phyloP scores from a whole-genome alignment of 2,797 vertebrate species.

The Spinibarbus caldwelli region DNA sequence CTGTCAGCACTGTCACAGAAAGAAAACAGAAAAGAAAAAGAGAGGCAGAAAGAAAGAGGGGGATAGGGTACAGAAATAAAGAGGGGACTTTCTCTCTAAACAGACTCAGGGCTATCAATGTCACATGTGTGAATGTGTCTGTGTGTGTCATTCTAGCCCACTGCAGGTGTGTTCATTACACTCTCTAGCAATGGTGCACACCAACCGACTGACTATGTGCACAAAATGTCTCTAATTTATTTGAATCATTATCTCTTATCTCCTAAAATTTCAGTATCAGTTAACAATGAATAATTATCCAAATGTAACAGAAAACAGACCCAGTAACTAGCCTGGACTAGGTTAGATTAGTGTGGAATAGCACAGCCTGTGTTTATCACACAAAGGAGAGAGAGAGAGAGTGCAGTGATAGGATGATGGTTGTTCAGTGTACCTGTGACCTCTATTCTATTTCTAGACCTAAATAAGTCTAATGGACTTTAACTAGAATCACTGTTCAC shows the following conservation, averaged over 20 bases:
- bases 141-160: slow-evolving; percentile 29
- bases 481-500: slow-evolving; percentile 20
- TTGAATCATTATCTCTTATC: neutral
- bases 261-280: neutral
- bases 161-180: slow-evolving; percentile 34
- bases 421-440: slow-evolving; percentile 21
- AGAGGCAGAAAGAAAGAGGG: slow-evolving; percentile 43
- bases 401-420: neutral
- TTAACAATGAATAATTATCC: neutral
- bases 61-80: slow-evolving; percentile 47
- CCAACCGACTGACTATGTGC: neutral
- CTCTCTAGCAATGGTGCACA: neutral
- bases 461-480: slow-evolving; percentile 46
- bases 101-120: slow-evolving; percentile 69
- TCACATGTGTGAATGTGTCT: slow-evolving; percentile 64
- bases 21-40: slow-evolving; percentile 25
- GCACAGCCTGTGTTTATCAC: slow-evolving; percentile 29
- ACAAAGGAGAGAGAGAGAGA: neutral
- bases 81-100: slow-evolving; percentile 62
- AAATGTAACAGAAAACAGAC: neutral
- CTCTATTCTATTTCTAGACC: slow-evolving; percentile 44
- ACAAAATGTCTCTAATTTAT: neutral
- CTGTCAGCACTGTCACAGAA: slow-evolving; percentile 56
- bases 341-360: neutral
- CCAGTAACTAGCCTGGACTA: neutral